Evolutionary conservation across 2,797 vertebrate species (phyloP), one percentile per base, ranked within the genome.

Genomic region (Characodon lateralis): DNA sequence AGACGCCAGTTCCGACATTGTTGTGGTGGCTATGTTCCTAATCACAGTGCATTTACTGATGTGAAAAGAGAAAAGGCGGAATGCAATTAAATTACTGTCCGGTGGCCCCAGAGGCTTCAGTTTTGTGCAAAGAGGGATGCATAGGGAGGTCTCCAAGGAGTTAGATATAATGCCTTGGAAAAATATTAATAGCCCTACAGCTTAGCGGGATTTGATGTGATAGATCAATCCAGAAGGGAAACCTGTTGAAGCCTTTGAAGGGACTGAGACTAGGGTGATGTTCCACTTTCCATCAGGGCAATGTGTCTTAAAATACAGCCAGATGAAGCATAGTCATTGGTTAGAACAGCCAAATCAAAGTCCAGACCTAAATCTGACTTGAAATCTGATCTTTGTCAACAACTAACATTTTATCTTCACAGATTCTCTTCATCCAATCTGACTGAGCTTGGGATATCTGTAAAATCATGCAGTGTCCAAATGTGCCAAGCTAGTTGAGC

Each of bases 31-130:
- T 24, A n/a, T 75, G 78, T 81, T 77, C 51, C 53, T 72, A 63
- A 39, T 80, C 76, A 81, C 83, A 77, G 72, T 0, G 69, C 80
- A 85, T 84, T 85, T 77, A 58, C 61, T 78, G 85, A 80, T 76
- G 80, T 58, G 76, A 31, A 22, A 80, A 71, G 87, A 92, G 89
- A 48, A 90, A 89, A 91, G 84, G 81, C 75, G 76, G 89, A 76
- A 71, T 65, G 72, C 74, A 77, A 90, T 92, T 89, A 93, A 93
- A 93, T 91, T 83, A 89, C 89, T 76, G 13, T 16, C 85, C 65
- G 80, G 87, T 87, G 0, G 0, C 88, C 83, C 84, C 74, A 28
- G 85, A 89, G 86, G 82, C 77, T 75, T 55, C 7, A 0, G 70
- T 70, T 66, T 61, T 31, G 71, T 87, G 72, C 2, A 31, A 51